These are phyloP conservation scores for Lomographa bimaculata DNA, from an alignment of 2,888 invertebrate genomes.

Conservation along the genomic window DNA sequence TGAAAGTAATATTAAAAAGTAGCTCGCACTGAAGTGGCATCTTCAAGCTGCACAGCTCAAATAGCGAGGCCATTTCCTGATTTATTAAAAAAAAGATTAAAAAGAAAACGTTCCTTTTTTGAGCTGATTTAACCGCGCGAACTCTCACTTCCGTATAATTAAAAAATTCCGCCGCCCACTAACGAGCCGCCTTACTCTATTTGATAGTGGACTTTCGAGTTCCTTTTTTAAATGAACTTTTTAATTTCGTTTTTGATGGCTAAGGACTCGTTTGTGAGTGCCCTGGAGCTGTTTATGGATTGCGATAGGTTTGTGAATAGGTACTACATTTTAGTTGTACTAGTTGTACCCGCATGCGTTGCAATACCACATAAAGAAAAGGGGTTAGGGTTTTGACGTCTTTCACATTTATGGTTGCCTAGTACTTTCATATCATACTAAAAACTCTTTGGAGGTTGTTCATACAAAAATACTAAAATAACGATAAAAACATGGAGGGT, in stretches of 20 bases:
- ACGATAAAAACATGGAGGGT: no score
- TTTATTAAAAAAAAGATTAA: constrained; percentile 31
- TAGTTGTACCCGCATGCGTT: no score
- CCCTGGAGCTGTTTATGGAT: constrained; percentile 29
- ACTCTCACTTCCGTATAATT: constrained; percentile 61
- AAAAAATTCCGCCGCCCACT: constrained; percentile 56
- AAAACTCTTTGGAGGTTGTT: no score
- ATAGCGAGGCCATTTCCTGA: constrained; percentile 26
- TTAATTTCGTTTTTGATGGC: constrained; percentile 32
- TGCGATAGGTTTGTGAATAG: no score
- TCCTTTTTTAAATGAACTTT: constrained; percentile 38
- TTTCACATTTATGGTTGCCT: no score
- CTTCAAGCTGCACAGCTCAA: constrained; percentile 16
- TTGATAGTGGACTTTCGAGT: constrained; percentile 41
- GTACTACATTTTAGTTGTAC: no score
- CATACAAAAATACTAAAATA: no score
- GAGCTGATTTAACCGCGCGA: constrained; percentile 36
- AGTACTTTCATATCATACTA: no score
- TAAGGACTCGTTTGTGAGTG: constrained; percentile 34
- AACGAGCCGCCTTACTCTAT: constrained; percentile 60
- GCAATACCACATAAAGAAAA: no score
- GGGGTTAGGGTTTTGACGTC: no score
- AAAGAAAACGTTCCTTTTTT: constrained; percentile 20
- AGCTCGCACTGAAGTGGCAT: constrained; percentile 22
- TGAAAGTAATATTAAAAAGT: constrained; percentile 31